A percentile compares a stretch with the other conserved stretches of the same genome.
Evolutionary conservation across 2,888 invertebrate species (phyloP).

Genomic region (Drosophila macrospina): DNA sequence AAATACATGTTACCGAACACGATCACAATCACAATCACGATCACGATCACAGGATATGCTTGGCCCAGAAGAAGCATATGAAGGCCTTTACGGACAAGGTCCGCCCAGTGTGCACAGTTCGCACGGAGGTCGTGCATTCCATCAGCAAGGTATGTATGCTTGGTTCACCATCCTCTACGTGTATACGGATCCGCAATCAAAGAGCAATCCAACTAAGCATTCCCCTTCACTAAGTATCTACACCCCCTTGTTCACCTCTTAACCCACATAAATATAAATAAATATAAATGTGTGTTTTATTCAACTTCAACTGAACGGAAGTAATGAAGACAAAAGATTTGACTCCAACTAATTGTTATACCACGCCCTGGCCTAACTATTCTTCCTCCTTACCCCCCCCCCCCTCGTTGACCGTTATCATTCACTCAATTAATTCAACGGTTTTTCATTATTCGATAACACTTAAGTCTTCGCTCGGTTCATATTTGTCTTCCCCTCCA

Average conservation of each 20-base stretch:
- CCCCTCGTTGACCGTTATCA: slow-evolving; percentile 4
- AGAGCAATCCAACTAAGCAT: slow-evolving; percentile 20
- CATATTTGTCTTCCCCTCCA: not conserved
- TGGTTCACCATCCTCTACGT: slow-evolving; percentile 31
- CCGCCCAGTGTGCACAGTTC: slow-evolving; percentile 94
- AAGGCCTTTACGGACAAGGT: slow-evolving; percentile 96
- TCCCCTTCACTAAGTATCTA: not conserved
- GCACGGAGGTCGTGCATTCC: slow-evolving; percentile 91
- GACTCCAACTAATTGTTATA: not conserved
- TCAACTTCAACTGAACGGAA: slow-evolving; percentile 16
- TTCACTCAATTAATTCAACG: not conserved
- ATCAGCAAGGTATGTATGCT: slow-evolving; percentile 90
- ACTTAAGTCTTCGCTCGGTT: not conserved
- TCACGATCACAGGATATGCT: slow-evolving; percentile 85
- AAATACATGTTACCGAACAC: slow-evolving; percentile 23
- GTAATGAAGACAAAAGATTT: not conserved
- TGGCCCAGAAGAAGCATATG: slow-evolving; percentile 97
- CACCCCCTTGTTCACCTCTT: too few species aligned
- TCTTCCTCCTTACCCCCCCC: too few species aligned
- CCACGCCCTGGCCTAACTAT: not conserved
- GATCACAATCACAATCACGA: slow-evolving; percentile 44
- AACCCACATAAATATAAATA: not conserved
- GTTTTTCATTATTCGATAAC: not conserved
- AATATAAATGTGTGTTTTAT: slow-evolving; percentile 22
- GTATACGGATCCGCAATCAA: slow-evolving; percentile 50